phyloP scores from a whole-genome alignment of 2,888 invertebrate genomes.

The Agrypnus murinus region DNA sequence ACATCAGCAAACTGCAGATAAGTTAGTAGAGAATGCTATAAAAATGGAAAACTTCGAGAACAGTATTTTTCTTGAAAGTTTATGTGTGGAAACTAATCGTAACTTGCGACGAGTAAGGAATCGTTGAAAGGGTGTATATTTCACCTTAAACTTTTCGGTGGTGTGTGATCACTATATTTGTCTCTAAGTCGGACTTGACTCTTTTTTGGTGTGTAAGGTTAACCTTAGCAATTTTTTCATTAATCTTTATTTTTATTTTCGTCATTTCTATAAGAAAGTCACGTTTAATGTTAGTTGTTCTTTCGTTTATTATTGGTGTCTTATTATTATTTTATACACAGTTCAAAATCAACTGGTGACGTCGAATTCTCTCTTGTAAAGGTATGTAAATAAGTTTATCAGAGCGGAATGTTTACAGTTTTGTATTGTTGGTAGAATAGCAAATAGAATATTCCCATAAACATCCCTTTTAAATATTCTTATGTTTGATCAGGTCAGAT shows the following conservation, averaged over 20 bases:
- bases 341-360: no score
- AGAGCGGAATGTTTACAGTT: neutral
- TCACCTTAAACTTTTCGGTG: slow-evolving; percentile 1
- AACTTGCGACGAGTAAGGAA: slow-evolving; percentile 21
- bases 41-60: slow-evolving; percentile 19
- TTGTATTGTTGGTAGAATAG: slow-evolving; percentile 11
- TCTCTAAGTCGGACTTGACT: neutral
- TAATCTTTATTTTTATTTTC: no score
- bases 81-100: slow-evolving; percentile 22
- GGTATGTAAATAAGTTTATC: neutral
- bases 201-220: no score
- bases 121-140: slow-evolving; percentile 16
- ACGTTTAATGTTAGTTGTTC: no score
- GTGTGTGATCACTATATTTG: slow-evolving; percentile 18
- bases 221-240: no score
- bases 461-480: neutral
- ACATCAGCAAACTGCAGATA: slow-evolving; percentile 4
- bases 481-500: slow-evolving; percentile 54
- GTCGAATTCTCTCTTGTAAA: neutral
- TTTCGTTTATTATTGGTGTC: no score
- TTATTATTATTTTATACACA: no score
- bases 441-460: slow-evolving; percentile 7
- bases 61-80: slow-evolving; percentile 18
- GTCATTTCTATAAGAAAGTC: no score
- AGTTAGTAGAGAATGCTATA: slow-evolving; percentile 14